phyloP scores from a whole-genome alignment of 2,113 vertebrate genomes.

The Cavia porcellus region DNA sequence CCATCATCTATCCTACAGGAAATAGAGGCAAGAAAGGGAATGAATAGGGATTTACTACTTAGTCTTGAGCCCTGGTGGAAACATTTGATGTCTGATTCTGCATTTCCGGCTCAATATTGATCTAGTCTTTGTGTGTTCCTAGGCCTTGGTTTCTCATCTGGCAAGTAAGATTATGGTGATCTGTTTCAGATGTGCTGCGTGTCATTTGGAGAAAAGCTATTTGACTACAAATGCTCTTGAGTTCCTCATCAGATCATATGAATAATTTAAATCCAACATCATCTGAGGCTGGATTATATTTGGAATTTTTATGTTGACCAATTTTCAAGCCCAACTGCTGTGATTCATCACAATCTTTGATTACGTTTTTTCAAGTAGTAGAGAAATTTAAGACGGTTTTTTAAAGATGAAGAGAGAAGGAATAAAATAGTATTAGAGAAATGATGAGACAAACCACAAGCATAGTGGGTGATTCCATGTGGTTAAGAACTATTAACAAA shows the following conservation, averaged over 20 bases:
- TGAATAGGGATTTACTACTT: background rate
- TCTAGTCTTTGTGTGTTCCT: background rate
- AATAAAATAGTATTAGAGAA: background rate
- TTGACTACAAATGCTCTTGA: constrained; percentile 17
- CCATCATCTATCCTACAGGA: background rate
- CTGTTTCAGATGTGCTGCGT: constrained; percentile 19
- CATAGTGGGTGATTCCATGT: background rate
- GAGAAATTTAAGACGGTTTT: constrained; percentile 15
- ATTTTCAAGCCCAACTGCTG: constrained; percentile 24
- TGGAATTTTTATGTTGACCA: constrained; percentile 54
- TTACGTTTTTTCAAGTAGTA: constrained; percentile 25
- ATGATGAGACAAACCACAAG: background rate
- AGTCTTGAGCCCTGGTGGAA: background rate
- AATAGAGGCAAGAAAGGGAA: background rate
- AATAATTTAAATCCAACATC: constrained; percentile 67
- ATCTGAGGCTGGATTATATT: constrained; percentile 25
- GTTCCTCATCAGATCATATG: constrained; percentile 56
- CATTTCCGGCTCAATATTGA: background rate
- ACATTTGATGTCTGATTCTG: background rate
- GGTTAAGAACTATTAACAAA: background rate
- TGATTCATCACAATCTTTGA: constrained; percentile 62
- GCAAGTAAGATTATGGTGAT: background rate
- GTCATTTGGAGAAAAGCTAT: constrained; percentile 46
- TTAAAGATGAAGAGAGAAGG: background rate
- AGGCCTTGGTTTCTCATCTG: constrained; percentile 26